phyloP scores from a whole-genome alignment of 2,888 invertebrate genomes.

The Glaucopsyche alexis region DNA sequence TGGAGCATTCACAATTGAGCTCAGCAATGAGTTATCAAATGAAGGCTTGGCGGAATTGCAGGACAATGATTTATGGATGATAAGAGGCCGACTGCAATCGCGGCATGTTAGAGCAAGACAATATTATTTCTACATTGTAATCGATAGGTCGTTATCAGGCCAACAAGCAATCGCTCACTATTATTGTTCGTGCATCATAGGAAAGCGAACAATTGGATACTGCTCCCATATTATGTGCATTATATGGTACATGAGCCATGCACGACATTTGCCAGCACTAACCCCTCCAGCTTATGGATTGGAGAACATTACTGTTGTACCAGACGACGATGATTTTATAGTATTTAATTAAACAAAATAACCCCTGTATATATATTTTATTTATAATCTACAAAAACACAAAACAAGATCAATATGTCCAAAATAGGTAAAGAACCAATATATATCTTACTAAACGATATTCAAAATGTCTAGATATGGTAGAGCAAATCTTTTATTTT shows the following conservation, averaged over 20 bases:
- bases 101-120: conserved; percentile 25
- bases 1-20: too few relatives aligned
- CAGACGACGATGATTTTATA: too few relatives aligned
- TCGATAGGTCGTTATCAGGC: conserved; percentile 12
- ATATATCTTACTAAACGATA: conserved; percentile 19
- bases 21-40: conserved; percentile 21
- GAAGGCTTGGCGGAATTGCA: conserved; percentile 24
- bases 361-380: neutral
- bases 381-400: neutral
- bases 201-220: too few relatives aligned
- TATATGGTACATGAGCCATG: conserved; percentile 24
- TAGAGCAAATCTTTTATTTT: conserved; percentile 9
- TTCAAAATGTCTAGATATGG: conserved; percentile 24
- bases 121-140: conserved; percentile 25
- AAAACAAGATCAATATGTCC: neutral
- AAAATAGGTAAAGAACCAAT: conserved; percentile 18
- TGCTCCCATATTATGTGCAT: too few relatives aligned
- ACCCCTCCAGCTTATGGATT: conserved; percentile 10
- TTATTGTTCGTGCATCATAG: too few relatives aligned
- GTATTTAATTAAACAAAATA: conserved; percentile 9
- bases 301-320: conserved; percentile 15
- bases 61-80: conserved; percentile 26
- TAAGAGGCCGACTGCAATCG: conserved; percentile 20
- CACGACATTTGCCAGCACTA: conserved; percentile 6
- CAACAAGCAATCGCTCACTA: too few relatives aligned